Base-by-base conservation (phyloP, 2,888 invertebrate species). In the Bembecia ichneumoniformis region DNA sequence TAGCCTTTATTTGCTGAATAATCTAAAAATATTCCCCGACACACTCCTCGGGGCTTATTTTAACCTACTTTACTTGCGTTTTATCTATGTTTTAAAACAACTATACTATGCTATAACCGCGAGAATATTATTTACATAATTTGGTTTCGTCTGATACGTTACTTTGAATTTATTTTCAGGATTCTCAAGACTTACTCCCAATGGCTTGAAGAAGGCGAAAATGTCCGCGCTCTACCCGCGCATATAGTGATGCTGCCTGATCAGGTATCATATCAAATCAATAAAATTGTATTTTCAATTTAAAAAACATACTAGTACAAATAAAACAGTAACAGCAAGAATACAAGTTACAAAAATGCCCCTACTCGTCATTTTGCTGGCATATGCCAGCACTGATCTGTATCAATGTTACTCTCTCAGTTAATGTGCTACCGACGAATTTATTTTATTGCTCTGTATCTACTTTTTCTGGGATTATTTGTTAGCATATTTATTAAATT, bases 171-270 rank as follows among this genome's bases (percentile, higher is more conserved):
- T 48, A 10, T 47, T n/a, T 52, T 0, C 49, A 82, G 82, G 53
- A 57, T 82, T 60, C 45, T 74, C 1, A 60, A 62, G 0, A 71
- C 76, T 34, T 82, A 74, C 53, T 48, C 59, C 13, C 62, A 60
- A 1, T 84, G 82, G 82, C 48, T 86, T 46, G 76, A 77, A 1
- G 75, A 76, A n/a, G 81, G 79, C 0, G 80, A 76, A 0, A 66
- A 62, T 1, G 66, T 66, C 0, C 69, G 70, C 4, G 75, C 71
- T 0, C 36, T 53, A 28, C 76, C 77, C 1, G 68, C 74, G 11
- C 66, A 74, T 51, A 79, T 77, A 0, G 59, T 74, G 40, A 77
- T 68, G n/a, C 69, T 86, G 20, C 63, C 74, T 0, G 72, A 77
- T 51, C 64, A 70, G 60, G 84, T 83, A 58, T 28, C 7, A 9